Conservation (phyloP, 2,888 invertebrate species). For the Acholoe squamosa region DNA sequence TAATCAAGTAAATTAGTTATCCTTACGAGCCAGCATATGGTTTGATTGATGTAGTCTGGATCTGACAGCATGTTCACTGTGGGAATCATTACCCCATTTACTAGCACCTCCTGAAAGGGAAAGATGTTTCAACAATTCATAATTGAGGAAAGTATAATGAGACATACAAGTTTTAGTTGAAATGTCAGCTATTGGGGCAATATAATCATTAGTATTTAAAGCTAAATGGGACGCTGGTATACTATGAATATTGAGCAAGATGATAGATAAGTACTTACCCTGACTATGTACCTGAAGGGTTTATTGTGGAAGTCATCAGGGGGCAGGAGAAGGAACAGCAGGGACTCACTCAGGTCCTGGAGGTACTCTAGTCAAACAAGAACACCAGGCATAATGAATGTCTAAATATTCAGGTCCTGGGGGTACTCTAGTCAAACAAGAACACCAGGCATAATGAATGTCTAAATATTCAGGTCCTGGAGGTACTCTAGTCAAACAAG, state of each 20-base stretch:
- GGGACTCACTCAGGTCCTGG: conserved; percentile 91
- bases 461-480: too few species aligned
- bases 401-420: too few species aligned
- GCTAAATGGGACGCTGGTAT: too few species aligned
- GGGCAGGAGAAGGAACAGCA: conserved; percentile 92
- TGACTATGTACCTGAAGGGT: conserved; percentile 89
- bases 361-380: conserved; percentile 88
- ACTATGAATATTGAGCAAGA: too few species aligned
- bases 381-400: not conserved
- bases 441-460: too few species aligned
- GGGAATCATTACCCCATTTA: conserved; percentile 89
- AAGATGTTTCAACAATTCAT: not conserved
- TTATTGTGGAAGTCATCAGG: conserved; percentile 93
- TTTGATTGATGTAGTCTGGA: conserved; percentile 95
- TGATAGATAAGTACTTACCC: conserved; percentile 83
- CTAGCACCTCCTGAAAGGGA: conserved; percentile 87
- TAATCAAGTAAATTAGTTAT: too few species aligned
- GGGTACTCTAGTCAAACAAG: too few species aligned
- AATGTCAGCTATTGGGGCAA: too few species aligned
- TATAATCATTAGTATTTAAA: too few species aligned
- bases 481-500: too few species aligned
- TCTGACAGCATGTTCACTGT: conserved; percentile 90
- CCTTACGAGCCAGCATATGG: conserved; percentile 93
- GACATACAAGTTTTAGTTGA: too few species aligned
- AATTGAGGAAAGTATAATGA: too few species aligned